Percentiles rank a stretch among this genome's conserved stretches.
These are phyloP conservation scores for Lycaon pictus DNA, from an alignment of 2,113 vertebrate species.

Conservation along the genomic window DNA sequence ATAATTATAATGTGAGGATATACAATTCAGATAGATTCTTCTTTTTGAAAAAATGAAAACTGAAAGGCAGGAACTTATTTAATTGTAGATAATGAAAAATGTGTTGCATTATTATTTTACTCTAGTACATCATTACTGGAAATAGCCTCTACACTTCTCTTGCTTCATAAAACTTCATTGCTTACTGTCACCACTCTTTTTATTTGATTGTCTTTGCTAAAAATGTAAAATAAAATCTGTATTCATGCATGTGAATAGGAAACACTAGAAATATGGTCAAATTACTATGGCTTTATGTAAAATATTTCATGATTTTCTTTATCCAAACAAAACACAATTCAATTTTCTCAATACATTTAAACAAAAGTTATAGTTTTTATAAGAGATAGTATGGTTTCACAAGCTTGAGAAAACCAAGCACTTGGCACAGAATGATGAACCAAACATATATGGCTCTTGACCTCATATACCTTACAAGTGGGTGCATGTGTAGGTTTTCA, in stretches of 20 bases:
- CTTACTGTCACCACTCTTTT: neutral
- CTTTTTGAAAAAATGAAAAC: conserved; percentile 17
- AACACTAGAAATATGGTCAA: neutral
- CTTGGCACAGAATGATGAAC: neutral
- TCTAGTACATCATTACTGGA: neutral
- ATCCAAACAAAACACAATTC: neutral
- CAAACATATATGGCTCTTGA: neutral
- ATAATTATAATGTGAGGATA: neutral
- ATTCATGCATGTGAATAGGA: neutral
- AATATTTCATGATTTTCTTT: neutral
- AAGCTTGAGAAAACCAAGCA: neutral
- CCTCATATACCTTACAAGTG: neutral
- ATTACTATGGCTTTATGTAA: neutral
- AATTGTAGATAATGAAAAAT: neutral
- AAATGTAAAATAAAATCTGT: neutral
- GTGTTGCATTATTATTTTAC: neutral
- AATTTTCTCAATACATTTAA: neutral
- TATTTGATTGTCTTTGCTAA: neutral
- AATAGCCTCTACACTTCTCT: neutral
- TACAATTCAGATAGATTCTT: neutral
- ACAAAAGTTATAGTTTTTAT: neutral
- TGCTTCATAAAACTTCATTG: neutral
- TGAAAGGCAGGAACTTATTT: neutral
- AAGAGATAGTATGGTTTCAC: neutral
- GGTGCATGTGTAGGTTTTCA: neutral